These are phyloP conservation scores for Acleris cristana DNA, from an alignment of 2,888 invertebrate species.

Conservation along the genomic window DNA sequence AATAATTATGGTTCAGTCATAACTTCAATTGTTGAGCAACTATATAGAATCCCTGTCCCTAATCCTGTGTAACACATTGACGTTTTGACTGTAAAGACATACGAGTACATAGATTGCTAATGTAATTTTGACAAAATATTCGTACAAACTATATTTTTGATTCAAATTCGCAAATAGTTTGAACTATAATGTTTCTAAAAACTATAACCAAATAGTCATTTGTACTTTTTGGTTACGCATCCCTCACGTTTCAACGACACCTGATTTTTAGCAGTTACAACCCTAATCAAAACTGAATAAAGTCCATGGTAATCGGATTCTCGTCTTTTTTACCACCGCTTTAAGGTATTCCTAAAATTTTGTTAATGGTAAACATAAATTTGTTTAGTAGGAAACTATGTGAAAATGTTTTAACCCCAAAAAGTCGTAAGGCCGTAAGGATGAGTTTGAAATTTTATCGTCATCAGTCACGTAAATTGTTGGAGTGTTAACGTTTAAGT, in stretches of 20 bases:
- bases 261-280: slow-evolving; percentile 25
- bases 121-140: no score
- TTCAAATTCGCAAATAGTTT: no score
- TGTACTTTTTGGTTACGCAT: slow-evolving; percentile 32
- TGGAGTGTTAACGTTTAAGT: slow-evolving; percentile 34
- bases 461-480: slow-evolving; percentile 52
- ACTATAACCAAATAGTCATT: slow-evolving; percentile 28
- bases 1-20: no score
- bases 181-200: slow-evolving; percentile 5
- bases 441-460: slow-evolving; percentile 50
- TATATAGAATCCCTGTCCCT: no score
- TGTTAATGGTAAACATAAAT: slow-evolving; percentile 6
- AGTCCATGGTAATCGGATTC: not conserved
- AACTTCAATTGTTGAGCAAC: no score
- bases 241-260: slow-evolving; percentile 36
- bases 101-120: no score
- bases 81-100: no score
- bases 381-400: slow-evolving; percentile 36
- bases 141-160: no score
- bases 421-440: slow-evolving; percentile 36
- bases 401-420: slow-evolving; percentile 34
- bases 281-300: not conserved
- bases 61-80: no score
- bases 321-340: not conserved
- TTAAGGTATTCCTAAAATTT: not conserved